Percentiles rank a stretch among this genome's conserved stretches.
Evolutionary conservation across 2,113 vertebrate species (phyloP).

Genomic region (Onychorhynchus coronatus): DNA sequence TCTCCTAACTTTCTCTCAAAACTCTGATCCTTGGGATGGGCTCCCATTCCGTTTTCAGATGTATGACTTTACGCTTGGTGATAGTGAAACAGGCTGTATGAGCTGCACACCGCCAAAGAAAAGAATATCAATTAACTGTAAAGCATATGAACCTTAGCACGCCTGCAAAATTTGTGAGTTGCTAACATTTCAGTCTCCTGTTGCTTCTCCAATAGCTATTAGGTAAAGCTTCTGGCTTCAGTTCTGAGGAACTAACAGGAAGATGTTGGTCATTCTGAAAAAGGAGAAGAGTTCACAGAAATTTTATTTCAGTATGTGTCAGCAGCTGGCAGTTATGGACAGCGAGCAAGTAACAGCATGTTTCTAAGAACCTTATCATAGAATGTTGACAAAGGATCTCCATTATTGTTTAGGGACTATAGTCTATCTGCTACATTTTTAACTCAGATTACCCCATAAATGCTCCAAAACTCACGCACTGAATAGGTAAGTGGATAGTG

Average conservation of each 20-base stretch:
- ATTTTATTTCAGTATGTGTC: not conserved
- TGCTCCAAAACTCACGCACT: not conserved
- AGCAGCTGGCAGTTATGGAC: not conserved
- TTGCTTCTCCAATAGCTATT: not conserved
- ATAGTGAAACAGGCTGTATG: not conserved
- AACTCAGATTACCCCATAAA: not conserved
- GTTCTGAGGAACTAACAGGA: constrained; percentile 5
- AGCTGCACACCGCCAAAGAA: not conserved
- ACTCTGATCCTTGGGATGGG: not conserved
- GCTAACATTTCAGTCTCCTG: not conserved
- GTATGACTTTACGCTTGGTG: not conserved
- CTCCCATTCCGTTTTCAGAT: not conserved
- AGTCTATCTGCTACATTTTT: not conserved
- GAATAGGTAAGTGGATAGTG: fast-evolving
- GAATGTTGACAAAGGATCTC: not conserved
- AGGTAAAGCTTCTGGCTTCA: constrained; percentile 22
- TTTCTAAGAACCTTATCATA: not conserved
- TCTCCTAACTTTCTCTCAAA: not conserved
- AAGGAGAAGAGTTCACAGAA: not conserved
- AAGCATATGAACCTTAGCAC: not conserved
- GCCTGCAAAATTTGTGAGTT: not conserved
- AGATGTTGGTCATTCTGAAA: constrained; percentile 1
- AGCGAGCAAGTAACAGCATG: not conserved
- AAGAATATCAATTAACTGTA: not conserved
- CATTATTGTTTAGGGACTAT: not conserved